Conservation (phyloP, 2,113 vertebrate species). For the Sigmodon hispidus region DNA sequence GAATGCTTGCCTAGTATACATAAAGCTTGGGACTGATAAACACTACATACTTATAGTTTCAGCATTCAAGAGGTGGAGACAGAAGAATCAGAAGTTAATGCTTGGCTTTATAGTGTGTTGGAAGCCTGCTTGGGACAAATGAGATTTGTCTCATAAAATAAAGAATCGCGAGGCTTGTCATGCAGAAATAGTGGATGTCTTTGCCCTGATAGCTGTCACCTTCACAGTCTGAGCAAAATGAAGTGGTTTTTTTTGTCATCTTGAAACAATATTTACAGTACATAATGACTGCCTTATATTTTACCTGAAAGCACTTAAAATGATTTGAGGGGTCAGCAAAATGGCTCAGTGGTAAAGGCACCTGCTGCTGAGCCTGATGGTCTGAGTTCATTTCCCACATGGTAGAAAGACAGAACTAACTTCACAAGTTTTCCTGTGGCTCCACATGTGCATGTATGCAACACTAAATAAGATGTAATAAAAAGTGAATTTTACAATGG, state of each 20-base stretch:
- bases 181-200: not conserved
- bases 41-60: too few relatives aligned
- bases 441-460: not conserved
- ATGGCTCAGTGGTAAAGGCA: not conserved
- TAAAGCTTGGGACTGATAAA: not conserved
- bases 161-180: not conserved
- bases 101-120: not conserved
- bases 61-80: not conserved
- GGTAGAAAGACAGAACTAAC: not conserved
- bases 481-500: not conserved
- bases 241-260: not conserved
- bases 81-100: not conserved
- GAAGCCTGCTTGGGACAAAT: not conserved
- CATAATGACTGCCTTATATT: not conserved
- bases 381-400: not conserved
- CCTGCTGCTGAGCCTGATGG: not conserved
- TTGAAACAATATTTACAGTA: not conserved
- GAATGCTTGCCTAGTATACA: not conserved
- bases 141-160: not conserved
- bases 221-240: constrained; percentile 20
- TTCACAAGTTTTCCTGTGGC: not conserved
- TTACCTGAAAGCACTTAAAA: not conserved
- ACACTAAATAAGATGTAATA: not conserved
- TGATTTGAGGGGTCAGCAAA: not conserved
- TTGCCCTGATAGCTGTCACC: not conserved